Conservation (phyloP, 2,888 invertebrate genomes). For the Geotrupes spiniger region DNA sequence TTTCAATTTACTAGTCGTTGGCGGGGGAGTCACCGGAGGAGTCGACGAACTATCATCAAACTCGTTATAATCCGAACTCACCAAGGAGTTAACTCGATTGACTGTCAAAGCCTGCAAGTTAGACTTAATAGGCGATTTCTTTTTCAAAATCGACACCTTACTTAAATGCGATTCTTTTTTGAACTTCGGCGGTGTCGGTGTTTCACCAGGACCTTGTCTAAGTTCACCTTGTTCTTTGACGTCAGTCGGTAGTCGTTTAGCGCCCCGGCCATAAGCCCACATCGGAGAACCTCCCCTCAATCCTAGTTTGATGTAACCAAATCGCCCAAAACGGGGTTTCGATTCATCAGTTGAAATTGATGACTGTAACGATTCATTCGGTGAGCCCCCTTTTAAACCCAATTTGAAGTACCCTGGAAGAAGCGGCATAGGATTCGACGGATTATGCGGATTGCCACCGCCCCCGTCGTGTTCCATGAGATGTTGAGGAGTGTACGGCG, state of each 20-base stretch:
- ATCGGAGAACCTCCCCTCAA: constrained; percentile 64
- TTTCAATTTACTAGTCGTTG: constrained; percentile 34
- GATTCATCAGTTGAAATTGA: no score
- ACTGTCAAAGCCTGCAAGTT: constrained; percentile 43
- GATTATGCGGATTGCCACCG: constrained; percentile 56
- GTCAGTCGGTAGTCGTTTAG: constrained; percentile 1
- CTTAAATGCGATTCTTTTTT: constrained; percentile 52
- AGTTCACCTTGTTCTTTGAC: constrained; percentile 13
- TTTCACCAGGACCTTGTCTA: constrained; percentile 24
- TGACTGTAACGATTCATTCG: no score
- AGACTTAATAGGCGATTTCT: constrained; percentile 48
- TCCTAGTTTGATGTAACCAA: constrained; percentile 60
- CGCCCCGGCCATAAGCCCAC: constrained; percentile 50
- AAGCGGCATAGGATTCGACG: constrained; percentile 59
- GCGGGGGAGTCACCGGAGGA: constrained; percentile 55
- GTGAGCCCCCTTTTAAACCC: constrained; percentile 56
- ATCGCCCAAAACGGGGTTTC: background rate
- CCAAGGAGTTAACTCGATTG: constrained; percentile 52
- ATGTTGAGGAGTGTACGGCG: constrained; percentile 46
- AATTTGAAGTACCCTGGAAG: constrained; percentile 58
- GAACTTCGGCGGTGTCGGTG: constrained; percentile 34
- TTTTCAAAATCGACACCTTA: constrained; percentile 61
- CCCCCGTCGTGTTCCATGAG: constrained; percentile 37
- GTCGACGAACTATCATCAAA: constrained; percentile 59
- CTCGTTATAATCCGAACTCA: constrained; percentile 60